Conservation (phyloP, 2,888 invertebrate genomes). For the Sthenelais limicola region DNA sequence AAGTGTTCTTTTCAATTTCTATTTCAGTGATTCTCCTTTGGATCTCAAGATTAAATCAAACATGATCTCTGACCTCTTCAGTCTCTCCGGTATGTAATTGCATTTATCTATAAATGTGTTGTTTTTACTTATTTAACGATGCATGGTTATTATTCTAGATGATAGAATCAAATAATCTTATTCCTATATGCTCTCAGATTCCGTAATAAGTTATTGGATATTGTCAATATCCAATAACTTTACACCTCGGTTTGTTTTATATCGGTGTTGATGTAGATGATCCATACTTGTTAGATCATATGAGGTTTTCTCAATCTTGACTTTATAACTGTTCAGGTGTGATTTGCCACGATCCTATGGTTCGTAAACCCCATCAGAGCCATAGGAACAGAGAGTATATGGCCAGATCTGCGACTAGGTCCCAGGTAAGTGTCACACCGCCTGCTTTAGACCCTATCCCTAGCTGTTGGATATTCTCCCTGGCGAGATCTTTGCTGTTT, state of each 20-base stretch:
- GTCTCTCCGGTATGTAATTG: constrained; percentile 84
- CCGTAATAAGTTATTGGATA: too few species aligned
- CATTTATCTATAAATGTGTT: too few species aligned
- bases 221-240: too few species aligned
- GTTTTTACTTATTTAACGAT: too few species aligned
- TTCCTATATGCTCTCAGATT: too few species aligned
- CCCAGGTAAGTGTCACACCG: constrained; percentile 31
- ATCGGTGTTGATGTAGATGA: too few species aligned
- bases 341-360: constrained; percentile 71
- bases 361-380: constrained; percentile 64
- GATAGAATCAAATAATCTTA: too few species aligned
- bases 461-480: too few species aligned
- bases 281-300: not conserved
- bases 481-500: too few species aligned
- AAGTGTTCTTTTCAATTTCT: not conserved
- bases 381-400: constrained; percentile 44
- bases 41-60: constrained; percentile 95
- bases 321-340: constrained; percentile 58
- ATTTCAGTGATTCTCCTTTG: constrained; percentile 87
- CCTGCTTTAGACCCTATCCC: too few species aligned
- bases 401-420: constrained; percentile 3
- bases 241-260: too few species aligned
- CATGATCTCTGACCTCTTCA: constrained; percentile 90
- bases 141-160: too few species aligned
- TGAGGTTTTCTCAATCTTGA: not conserved